Base-by-base conservation (phyloP, 2,797 vertebrate species). In the Leuciscus waleckii region DNA sequence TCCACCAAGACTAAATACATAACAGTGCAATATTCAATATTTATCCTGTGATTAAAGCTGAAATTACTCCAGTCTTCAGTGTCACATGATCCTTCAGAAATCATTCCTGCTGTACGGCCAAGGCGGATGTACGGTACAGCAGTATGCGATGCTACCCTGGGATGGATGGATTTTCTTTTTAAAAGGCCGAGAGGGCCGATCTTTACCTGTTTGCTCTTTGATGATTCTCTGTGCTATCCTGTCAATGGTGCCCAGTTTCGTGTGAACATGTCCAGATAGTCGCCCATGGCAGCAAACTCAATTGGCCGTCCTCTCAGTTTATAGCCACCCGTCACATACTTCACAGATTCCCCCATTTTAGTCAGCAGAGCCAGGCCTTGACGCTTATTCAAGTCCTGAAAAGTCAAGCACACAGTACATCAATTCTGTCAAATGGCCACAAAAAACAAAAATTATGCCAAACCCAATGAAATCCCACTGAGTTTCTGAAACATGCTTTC, bases 211-310 rank as follows among this genome's bases (percentile, higher is more conserved):
- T 93, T 99, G 97, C 87, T 99, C 98, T 89, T 98, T 98, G 89
- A 99, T 96, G 92, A 99, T 99, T 85, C 98, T 95, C 91, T 99
- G 98, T 86, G 98, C 96, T 92, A 99, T 99, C 88, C 98, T 96
- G 89, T 99, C 98, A 35, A 99, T 97, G 85, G 98, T 99, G 86
- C 98, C 98, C 87, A 99, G 95, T 86, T 99, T 99, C 89, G 96
- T 65, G 93, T 97, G 92, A 99, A 99, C 0, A 95, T 96, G 82
- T 99, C 98, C 88, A 99, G 92, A 92, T 99, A 99, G 2, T 99
- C 98, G 0, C 96, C 96, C 89, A 99, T 96, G 79, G 96, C 95
- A 29, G 96, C 94, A 88, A 98, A 99, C 91, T 99, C 98, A 1
- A 96, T 35, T 0, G 98, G 98, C 26, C 98, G 95, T 46, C 90